Percentiles rank a stretch among this genome's conserved stretches.
Conservation (phyloP, 2,797 vertebrate species). For the Eleutherodactylus coqui region DNA sequence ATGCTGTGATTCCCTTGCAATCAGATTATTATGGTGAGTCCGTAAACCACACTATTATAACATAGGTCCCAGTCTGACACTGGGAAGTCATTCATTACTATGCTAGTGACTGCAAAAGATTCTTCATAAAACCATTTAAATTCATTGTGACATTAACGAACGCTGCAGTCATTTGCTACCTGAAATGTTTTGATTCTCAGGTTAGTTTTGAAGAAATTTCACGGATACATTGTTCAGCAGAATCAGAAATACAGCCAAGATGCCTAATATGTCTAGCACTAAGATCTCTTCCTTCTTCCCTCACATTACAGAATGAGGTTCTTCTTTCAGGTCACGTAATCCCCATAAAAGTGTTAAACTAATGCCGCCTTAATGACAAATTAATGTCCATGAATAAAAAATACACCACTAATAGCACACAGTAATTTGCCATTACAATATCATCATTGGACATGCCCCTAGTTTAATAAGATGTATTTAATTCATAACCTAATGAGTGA, state of each 20-base stretch:
- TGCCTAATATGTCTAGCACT: conserved; percentile 64
- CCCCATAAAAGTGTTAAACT: conserved; percentile 86
- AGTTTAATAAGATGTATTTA: conserved; percentile 90
- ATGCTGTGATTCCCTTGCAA: background rate
- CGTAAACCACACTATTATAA: background rate
- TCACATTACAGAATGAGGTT: conserved; percentile 70
- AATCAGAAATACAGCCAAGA: conserved; percentile 57
- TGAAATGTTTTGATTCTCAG: conserved; percentile 33
- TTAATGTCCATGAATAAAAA: conserved; percentile 90
- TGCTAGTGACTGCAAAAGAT: background rate
- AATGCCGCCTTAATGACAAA: conserved; percentile 87
- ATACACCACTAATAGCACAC: conserved; percentile 87
- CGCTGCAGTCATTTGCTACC: conserved; percentile 28
- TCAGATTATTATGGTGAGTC: background rate
- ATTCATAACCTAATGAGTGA: conserved; percentile 90
- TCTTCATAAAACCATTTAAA: background rate
- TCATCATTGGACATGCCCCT: conserved; percentile 89
- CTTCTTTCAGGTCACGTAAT: conserved; percentile 85
- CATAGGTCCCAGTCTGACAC: background rate
- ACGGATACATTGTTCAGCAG: conserved; percentile 49
- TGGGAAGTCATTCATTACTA: background rate
- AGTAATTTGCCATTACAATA: conserved; percentile 90
- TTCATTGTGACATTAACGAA: conserved; percentile 27
- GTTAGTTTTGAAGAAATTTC: conserved; percentile 45
- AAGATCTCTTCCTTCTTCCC: conserved; percentile 65